Base-by-base conservation (phyloP, 92 coral and sea anemone genomes). In the Porites lobata region DNA sequence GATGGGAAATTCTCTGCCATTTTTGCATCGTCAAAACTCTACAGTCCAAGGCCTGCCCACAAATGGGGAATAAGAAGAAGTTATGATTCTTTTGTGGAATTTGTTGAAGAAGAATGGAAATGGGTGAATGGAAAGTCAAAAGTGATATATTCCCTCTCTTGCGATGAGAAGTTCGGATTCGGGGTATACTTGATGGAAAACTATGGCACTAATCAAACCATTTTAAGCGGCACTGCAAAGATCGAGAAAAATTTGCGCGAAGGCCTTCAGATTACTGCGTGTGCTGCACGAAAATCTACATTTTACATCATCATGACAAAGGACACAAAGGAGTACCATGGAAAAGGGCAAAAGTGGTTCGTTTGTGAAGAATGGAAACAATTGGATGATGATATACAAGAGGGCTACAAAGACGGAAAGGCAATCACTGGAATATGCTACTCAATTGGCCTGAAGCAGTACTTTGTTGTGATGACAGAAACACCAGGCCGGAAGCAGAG, bases 221-320 rank as follows among this genome's bases (percentile, higher is more conserved):
- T 65, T 43, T 4, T 63, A 12, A 11, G 4, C 1, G 11, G 17
- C 62, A 64, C 21, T 1, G n/a, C 72, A 7, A n/a, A n/a, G 1
- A 19, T 63, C 9, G 4, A 43, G 29, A 12, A 20, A 12, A 47
- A 47, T 43, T 3, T 1, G 19, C 10, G 62, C 0, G 61, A 29
- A 15, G 82, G 82, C 63, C 43, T 77, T 17, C 13, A 17, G 15
- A 77, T 77, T 15, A 77, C 82, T 79, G 83, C 83, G 20, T 79
- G 83, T 65, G 83, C 47, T 20, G 83, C 61, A n/a, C 62, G 50
- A 9, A 43, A 1, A 12, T 63, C 83, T 19, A 43, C 43, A n/a
- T 65, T 79, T 64, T 79, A 64, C 26, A 7, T 63, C 9, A 6
- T 79, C 4, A 79, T 79, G 83, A 79, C 83, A 2, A 79, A 47